Evolutionary conservation across 2,888 invertebrate genomes (phyloP), one percentile per base, ranked within the genome.

Genomic region (Tipula confusa): DNA sequence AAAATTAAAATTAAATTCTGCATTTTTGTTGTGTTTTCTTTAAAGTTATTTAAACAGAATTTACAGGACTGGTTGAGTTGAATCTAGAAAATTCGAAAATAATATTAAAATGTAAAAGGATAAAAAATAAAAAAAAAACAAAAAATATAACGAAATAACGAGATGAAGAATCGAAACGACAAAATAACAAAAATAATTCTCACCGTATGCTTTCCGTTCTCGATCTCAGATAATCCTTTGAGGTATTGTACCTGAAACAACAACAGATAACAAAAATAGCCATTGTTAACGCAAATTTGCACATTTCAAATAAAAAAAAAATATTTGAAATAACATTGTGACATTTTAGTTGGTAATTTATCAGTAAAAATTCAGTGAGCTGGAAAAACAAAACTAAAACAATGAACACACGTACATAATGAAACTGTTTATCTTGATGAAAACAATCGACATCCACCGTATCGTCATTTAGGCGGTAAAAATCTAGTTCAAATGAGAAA

Each of bases 141-240:
- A 29, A 13, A 29, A 29, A 80, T 29, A 29, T 80, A n/a, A n/a
- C 15, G 6, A 80, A 24, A 24, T 64, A 64, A 64, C n/a, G n/a
- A 29, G 29, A 4, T 6, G 15, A 80, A 9, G 28, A 79, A 79
- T n/a, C n/a, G n/a, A 79, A 79, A 79, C 2, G 6, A 29, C 6
- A 80, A 80, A 29, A 80, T 3, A 80, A 80, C 13, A 80, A 29
- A n/a, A 29, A n/a, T n/a, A 29, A 29, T 3, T 85, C 88, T 90
- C 91, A 95, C 95, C 95, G 93, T 91, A 95, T 93, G 90, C 95
- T 95, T 89, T 95, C 95, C 84, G 95, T 95, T 88, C 95, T 91
- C 85, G 95, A 95, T 85, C 94, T 90, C 15, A 94, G 95, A 93
- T 95, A 96, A 89, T 95, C 95, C 89, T 95, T 95, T 87, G 94